These are phyloP conservation scores for Conger conger DNA, from an alignment of 2,113 vertebrate genomes.

Conservation along the genomic window DNA sequence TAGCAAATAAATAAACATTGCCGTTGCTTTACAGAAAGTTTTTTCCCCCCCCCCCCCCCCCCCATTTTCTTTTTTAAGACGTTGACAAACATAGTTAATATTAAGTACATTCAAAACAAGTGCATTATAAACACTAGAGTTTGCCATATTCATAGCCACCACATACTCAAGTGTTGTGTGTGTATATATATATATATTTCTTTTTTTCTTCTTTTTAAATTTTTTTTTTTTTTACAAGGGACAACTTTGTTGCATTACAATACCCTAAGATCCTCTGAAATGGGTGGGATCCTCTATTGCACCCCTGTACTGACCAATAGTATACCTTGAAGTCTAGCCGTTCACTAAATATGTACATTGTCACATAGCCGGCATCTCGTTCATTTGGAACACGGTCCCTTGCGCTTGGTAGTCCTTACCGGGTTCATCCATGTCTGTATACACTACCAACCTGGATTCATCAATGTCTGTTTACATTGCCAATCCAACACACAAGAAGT, in stretches of 20 bases:
- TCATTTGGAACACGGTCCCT: conserved; percentile 29
- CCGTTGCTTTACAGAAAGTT: conserved; percentile 64
- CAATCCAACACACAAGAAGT: conserved; percentile 35
- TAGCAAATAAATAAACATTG: conserved; percentile 70
- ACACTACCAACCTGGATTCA: conserved; percentile 16
- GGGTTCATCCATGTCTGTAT: not conserved
- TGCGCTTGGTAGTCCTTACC: not conserved
- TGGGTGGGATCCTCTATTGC: conserved; percentile 67
- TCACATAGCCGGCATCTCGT: conserved; percentile 41
- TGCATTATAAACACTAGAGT: conserved; percentile 74
- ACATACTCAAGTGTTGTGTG: conserved; percentile 57
- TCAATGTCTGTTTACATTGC: conserved; percentile 26
- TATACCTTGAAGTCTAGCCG: conserved; percentile 66
- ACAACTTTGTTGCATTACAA: conserved; percentile 76
- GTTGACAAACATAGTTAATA: conserved; percentile 69
- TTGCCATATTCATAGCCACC: conserved; percentile 65
- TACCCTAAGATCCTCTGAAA: conserved; percentile 72
- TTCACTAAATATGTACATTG: conserved; percentile 69
- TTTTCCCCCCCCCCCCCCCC: conserved; percentile 46
- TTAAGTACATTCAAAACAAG: conserved; percentile 88
- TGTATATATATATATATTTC: conserved; percentile 26
- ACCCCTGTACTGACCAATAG: conserved; percentile 70
- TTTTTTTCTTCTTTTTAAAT: no score
- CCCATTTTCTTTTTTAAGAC: conserved; percentile 45
- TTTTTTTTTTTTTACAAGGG: conserved; percentile 76